phyloP scores from a whole-genome alignment of 2,113 vertebrate species.

The Todiramphus chloris region DNA sequence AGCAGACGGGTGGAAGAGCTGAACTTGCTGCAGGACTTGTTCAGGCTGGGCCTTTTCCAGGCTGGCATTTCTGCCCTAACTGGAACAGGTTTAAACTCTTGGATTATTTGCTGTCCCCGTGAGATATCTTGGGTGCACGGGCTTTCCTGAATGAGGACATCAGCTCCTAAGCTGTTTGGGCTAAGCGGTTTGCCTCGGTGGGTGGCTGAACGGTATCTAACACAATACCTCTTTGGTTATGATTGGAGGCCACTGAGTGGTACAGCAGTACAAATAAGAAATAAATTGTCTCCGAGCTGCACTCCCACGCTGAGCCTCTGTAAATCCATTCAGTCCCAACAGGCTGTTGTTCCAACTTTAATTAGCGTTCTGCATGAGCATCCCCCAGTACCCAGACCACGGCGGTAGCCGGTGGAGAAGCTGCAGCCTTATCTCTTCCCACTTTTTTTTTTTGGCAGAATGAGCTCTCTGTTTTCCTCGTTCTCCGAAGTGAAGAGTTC shows the following conservation, averaged over 20 bases:
- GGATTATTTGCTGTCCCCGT: not conserved
- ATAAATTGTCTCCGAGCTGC: not conserved
- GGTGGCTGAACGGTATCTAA: not conserved
- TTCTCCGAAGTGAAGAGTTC: not conserved
- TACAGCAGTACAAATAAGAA: slow-evolving; percentile 5
- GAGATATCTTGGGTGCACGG: not conserved
- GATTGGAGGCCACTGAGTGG: not conserved
- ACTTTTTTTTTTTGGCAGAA: not conserved
- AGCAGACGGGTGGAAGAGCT: not conserved
- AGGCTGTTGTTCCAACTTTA: not conserved
- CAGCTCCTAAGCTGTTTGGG: not conserved
- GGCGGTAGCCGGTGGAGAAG: not conserved
- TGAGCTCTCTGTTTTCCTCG: not conserved
- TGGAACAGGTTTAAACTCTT: not conserved
- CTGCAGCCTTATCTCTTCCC: not conserved
- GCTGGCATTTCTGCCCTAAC: not conserved
- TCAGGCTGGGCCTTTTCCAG: not conserved
- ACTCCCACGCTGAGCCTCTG: not conserved
- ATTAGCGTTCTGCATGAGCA: not conserved
- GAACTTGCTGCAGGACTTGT: not conserved
- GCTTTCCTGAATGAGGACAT: not conserved
- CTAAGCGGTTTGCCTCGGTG: not conserved
- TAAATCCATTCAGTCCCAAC: slow-evolving; percentile 17
- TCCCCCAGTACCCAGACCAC: not conserved
- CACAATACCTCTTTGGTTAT: not conserved